Evolutionary conservation across 1,140 invertebrate species (phyloP).

Genomic region (Spodoptera litura): DNA sequence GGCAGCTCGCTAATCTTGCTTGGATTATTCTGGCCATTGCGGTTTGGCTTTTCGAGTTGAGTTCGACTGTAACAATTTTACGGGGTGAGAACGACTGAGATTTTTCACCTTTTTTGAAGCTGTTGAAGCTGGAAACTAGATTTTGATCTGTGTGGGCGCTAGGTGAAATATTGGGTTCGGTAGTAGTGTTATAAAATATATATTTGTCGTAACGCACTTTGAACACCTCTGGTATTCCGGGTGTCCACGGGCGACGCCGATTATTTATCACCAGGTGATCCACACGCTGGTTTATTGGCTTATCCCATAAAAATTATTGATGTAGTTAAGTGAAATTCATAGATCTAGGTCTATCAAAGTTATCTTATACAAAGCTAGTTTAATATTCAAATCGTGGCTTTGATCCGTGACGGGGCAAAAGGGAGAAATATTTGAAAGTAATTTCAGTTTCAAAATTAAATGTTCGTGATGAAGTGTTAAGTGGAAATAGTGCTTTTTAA

Average conservation of each 20-base stretch:
- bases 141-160: neutral
- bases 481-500: neutral
- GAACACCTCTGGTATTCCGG: too few relatives aligned
- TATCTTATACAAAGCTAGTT: neutral
- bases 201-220: too few relatives aligned
- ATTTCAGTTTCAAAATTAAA: neutral
- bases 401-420: neutral
- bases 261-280: too few relatives aligned
- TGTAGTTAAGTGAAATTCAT: neutral
- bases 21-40: slow-evolving; percentile 36
- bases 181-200: neutral
- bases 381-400: slow-evolving; percentile 16
- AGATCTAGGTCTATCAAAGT: neutral
- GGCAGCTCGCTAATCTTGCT: slow-evolving; percentile 37
- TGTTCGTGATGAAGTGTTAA: neutral
- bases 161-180: too few relatives aligned
- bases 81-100: neutral
- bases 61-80: slow-evolving; percentile 7
- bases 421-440: neutral
- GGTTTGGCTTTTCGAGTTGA: slow-evolving; percentile 23
- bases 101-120: neutral
- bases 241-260: too few relatives aligned
- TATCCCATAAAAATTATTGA: neutral
- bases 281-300: too few relatives aligned
- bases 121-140: neutral